Conservation (phyloP, 2,113 vertebrate species). For the Elephas maximus region DNA sequence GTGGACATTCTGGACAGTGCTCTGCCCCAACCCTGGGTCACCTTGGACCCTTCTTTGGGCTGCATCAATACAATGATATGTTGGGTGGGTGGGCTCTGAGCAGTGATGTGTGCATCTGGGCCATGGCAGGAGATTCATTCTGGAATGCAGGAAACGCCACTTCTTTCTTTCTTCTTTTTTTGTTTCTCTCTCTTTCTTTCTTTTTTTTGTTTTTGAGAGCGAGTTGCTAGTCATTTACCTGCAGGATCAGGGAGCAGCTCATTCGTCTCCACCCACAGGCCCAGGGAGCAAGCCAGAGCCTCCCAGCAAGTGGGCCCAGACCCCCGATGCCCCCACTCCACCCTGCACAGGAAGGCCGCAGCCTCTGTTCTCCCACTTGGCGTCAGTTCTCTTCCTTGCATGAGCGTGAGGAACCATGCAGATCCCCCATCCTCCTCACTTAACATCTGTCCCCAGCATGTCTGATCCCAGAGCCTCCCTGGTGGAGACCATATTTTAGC, state of each 20-base stretch:
- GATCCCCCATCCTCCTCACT: fast-evolving
- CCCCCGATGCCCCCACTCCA: neutral
- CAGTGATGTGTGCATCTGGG: fast-evolving
- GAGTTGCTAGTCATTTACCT: neutral
- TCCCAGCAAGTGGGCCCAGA: neutral
- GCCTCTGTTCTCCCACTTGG: neutral
- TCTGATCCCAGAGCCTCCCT: neutral
- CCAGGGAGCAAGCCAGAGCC: neutral
- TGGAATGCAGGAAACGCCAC: neutral
- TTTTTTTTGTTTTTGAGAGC: neutral
- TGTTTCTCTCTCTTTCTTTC: neutral
- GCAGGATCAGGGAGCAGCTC: neutral
- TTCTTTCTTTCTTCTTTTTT: neutral
- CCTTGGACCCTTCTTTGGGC: neutral
- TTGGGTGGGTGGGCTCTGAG: neutral
- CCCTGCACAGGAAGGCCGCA: neutral
- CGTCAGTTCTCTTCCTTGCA: neutral
- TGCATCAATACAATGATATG: neutral
- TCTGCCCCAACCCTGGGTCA: neutral
- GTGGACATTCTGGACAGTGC: neutral
- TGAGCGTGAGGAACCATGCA: fast-evolving
- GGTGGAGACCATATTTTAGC: neutral
- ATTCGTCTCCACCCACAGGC: neutral
- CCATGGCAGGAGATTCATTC: neutral
- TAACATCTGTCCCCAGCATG: neutral